Percentiles rank a stretch among this genome's conserved stretches.
Evolutionary conservation across 2,113 vertebrate genomes (phyloP).

Genomic region (Sakesphorus luctuosus): DNA sequence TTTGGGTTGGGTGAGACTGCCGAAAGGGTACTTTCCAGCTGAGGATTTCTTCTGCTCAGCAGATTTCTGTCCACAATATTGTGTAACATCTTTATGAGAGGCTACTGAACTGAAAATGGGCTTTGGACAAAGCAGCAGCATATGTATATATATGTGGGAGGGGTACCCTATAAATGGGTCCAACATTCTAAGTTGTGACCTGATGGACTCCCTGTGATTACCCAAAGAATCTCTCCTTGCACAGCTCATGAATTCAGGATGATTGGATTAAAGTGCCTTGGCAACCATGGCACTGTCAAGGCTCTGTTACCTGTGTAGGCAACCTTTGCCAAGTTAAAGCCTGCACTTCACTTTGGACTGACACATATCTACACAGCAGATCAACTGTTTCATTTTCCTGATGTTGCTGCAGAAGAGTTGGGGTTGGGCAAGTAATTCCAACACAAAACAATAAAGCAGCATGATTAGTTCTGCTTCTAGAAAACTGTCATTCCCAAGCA

Average conservation of each 20-base stretch:
- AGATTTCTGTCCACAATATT: constrained; percentile 61
- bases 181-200: not conserved
- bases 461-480: not conserved
- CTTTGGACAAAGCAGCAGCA: not conserved
- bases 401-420: not conserved
- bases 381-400: not conserved
- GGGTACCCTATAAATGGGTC: not conserved
- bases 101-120: not conserved
- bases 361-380: not conserved
- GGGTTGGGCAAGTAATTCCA: not conserved
- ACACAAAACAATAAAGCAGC: not conserved
- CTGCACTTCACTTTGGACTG: not conserved
- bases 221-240: not conserved
- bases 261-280: not conserved
- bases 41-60: constrained; percentile 52
- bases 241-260: not conserved
- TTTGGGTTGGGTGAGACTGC: constrained; percentile 63
- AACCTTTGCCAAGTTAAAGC: not conserved
- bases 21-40: constrained; percentile 61
- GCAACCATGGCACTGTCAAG: not conserved
- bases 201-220: not conserved
- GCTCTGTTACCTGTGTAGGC: not conserved
- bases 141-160: not conserved
- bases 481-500: not conserved
- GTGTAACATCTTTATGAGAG: constrained; percentile 3